Base-by-base conservation (phyloP, 2,113 vertebrate genomes). In the Bos javanicus region DNA sequence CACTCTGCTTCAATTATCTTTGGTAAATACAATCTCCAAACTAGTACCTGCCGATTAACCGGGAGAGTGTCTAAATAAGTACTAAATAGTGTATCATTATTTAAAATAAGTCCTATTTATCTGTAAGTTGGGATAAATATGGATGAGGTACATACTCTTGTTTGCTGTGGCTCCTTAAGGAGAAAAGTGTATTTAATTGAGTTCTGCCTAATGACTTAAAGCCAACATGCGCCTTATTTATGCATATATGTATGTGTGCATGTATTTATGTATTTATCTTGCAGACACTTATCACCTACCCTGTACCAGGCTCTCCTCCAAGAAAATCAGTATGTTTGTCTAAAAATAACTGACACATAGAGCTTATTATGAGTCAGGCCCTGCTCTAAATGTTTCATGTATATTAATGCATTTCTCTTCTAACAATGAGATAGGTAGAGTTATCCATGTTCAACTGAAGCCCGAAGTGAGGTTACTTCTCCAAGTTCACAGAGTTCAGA, bases 101-200 rank as follows among this genome's bases (percentile, higher is more conserved):
- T 98, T 95, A 85, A 97, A 97, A 89, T 96, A 96, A 95, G 11
- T 36, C 60, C 39, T 71, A 62, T 76, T 97, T 97, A 80, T 82
- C 82, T 96, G 33, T 71, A 82, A 83, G 83, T 94, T 97, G 60
- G 82, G 46, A 95, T 97, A 91, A 97, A 97, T 98, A 96, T 97
- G 76, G 91, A 97, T 96, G 93, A 97, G 60, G 57, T 89, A 87
- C 82, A 93, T 95, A 92, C 76, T 93, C 95, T 93, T 94, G 95
- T 97, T 98, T 98, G 88, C 94, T 96, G 23, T 85, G 92, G 48
- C 81, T 97, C 74, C 80, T 95, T 97, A 93, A 95, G 94, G 93
- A 93, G 91, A 91, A 95, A 97, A 97, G 85, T 97, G 6, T 94
- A 81, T 97, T 97, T 98, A 95, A 97, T 95, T 97, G 95, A 94